Evolutionary conservation across 2,888 invertebrate genomes (phyloP).

Genomic region (Meloe dianella): DNA sequence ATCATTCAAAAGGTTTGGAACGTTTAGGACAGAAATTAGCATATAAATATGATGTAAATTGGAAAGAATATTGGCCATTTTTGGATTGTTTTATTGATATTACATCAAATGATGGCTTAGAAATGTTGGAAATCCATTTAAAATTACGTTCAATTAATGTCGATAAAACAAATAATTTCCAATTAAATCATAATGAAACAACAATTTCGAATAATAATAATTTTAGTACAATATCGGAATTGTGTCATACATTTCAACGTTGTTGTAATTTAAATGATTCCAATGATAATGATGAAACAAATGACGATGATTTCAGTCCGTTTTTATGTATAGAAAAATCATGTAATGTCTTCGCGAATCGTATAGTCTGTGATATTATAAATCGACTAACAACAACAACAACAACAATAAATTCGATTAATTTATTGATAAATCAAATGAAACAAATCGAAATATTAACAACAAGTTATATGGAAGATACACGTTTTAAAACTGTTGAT

Average conservation of each 20-base stretch:
- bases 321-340: conserved; percentile 67
- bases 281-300: conserved; percentile 41
- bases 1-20: conserved; percentile 89
- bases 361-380: conserved; percentile 68
- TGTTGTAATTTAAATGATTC: conserved; percentile 64
- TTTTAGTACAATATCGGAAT: conserved; percentile 65
- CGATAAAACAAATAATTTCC: conserved; percentile 25
- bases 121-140: conserved; percentile 76
- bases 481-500: conserved; percentile 65
- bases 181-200: conserved; percentile 10
- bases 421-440: conserved; percentile 61
- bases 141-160: conserved; percentile 46
- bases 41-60: conserved; percentile 73
- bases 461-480: conserved; percentile 72
- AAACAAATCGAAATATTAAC: conserved; percentile 73
- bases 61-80: conserved; percentile 95
- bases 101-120: conserved; percentile 73
- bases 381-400: conserved; percentile 10
- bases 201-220: neutral
- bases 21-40: conserved; percentile 78
- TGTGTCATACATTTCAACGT: conserved; percentile 66
- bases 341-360: conserved; percentile 71
- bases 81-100: conserved; percentile 82
- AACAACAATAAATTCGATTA: neutral
- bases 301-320: conserved; percentile 50